phyloP scores from a whole-genome alignment of 2,113 vertebrate species.

The Tringa solitaria region DNA sequence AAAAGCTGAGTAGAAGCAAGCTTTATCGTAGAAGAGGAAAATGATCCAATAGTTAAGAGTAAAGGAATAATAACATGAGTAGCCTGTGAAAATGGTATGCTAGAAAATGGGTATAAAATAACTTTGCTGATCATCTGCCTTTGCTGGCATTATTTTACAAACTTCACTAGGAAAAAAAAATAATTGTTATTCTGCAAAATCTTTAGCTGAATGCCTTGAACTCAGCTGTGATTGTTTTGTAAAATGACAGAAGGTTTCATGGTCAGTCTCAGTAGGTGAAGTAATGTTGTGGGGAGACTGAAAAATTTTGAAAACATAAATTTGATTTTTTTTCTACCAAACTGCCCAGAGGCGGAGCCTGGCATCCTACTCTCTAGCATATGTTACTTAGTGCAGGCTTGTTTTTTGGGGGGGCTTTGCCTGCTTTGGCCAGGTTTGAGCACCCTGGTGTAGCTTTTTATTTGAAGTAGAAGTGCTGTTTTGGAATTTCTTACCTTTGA shows the following conservation, averaged over 20 bases:
- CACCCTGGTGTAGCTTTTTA: background rate
- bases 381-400: background rate
- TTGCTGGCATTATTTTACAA: background rate
- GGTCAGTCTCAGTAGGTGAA: background rate
- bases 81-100: background rate
- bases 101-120: background rate
- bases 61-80: background rate
- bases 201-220: background rate
- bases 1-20: background rate
- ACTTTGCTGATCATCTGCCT: background rate
- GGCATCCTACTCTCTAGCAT: accelerated
- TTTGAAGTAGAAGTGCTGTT: background rate
- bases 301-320: background rate
- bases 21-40: background rate
- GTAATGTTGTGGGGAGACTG: accelerated
- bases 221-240: background rate
- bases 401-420: background rate
- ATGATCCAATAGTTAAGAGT: background rate
- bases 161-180: background rate
- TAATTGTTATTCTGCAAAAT: background rate
- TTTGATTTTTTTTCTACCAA: background rate
- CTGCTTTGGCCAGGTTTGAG: background rate
- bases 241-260: background rate
- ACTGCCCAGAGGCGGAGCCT: too few species aligned
- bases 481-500: background rate